Base-by-base conservation (phyloP, 2,888 invertebrate genomes). In the Idaea dimidiata region DNA sequence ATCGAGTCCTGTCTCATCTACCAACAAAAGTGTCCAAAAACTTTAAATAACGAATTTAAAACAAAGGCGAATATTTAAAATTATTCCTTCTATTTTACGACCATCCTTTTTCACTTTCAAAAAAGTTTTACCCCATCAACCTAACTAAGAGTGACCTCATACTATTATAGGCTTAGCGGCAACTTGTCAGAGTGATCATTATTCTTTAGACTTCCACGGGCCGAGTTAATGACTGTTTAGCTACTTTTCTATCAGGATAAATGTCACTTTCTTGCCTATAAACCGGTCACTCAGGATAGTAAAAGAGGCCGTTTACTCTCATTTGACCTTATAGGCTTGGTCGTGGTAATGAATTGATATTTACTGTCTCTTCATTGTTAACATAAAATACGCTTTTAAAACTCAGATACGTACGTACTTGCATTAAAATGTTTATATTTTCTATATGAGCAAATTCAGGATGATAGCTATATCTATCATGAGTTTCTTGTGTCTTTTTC, bases 251-350 rank as follows among this genome's bases (percentile, higher is more conserved):
- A 87, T 83, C 75, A 82, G 83, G 80, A 88, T 87, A 78, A 84
- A 88, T 84, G 82, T 81, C 80, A 78, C 77, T 82, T 83, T 77
- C 79, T 81, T 79, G 76, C 74, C 85, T 82, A 86, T 87, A 83
- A 88, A 87, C 82, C 79, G 81, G 77, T 83, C 84, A 86, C 83
- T 88, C 76, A 73, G 79, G 74, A 76, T 77, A 76, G 72, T 81
- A 78, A 80, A 83, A 79, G 79, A 71, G 65, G 75, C 75, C 83
- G 80, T 86, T 83, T 82, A 81, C 78, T 80, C 80, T 84, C 80
- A 82, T 86, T 83, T 83, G 78, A 82, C 82, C 83, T 82, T 79
- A 80, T 75, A 75, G 73, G 74, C 76, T 73, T 68, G 66, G 74
- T 68, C 69, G 69, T 66, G 62, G 66, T 73, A 70, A 72, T 68